phyloP scores from a whole-genome alignment of 2,113 vertebrate genomes.

The Menura novaehollandiae region DNA sequence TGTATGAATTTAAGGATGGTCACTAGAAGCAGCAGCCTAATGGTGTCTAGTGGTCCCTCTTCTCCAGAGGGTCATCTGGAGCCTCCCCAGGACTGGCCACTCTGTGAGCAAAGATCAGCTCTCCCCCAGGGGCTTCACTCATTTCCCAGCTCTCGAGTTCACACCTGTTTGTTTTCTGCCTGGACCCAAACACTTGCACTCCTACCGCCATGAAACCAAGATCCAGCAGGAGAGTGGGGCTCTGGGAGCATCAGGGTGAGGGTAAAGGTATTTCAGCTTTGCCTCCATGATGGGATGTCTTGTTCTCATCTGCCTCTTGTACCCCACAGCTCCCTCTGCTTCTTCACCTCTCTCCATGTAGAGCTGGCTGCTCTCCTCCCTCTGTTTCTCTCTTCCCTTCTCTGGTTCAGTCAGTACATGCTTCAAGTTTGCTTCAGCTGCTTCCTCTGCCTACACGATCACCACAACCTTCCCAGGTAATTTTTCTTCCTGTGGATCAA shows the following conservation, averaged over 20 bases:
- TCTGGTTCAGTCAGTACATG: neutral
- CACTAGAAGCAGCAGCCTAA: neutral
- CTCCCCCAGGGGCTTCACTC: neutral
- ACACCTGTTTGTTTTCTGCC: neutral
- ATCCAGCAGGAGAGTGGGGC: neutral
- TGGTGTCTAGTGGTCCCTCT: neutral
- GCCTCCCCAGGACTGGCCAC: accelerated
- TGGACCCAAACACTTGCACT: neutral
- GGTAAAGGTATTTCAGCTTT: neutral
- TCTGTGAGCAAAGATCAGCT: neutral
- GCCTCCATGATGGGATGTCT: neutral
- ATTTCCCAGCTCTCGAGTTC: neutral
- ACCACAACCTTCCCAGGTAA: neutral
- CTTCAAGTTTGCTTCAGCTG: neutral
- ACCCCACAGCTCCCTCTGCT: neutral
- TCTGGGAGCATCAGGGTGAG: neutral
- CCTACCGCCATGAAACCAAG: neutral
- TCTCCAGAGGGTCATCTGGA: neutral
- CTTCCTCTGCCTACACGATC: neutral
- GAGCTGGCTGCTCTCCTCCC: neutral
- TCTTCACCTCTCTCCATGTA: neutral
- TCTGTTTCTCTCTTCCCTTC: neutral
- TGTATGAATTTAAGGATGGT: neutral
- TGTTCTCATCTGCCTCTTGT: neutral
- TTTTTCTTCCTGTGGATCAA: neutral